A percentile compares a stretch with the other conserved stretches of the same genome.
phyloP scores from a whole-genome alignment of 1,140 invertebrate species.

The Radopholus similis region DNA sequence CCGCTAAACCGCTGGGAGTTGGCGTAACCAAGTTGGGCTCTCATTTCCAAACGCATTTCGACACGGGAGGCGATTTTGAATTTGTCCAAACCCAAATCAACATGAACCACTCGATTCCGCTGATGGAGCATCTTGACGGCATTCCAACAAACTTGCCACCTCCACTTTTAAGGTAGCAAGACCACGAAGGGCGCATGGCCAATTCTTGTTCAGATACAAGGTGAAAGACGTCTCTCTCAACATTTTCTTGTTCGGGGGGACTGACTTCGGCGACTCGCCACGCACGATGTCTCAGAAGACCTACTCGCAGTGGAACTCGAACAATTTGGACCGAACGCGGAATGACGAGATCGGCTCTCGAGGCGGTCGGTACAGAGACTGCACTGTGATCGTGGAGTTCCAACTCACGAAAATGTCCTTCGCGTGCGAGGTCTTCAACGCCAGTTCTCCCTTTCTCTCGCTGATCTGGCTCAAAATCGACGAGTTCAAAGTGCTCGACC shows the following conservation, averaged over 20 bases:
- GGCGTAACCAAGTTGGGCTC: neutral
- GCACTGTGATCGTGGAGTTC: slow-evolving; percentile 27
- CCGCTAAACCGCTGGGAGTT: neutral
- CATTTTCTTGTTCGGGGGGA: slow-evolving; percentile 42
- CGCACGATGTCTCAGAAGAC: slow-evolving; percentile 18
- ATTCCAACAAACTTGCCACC: neutral
- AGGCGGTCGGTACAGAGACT: slow-evolving; percentile 41
- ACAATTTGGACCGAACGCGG: neutral
- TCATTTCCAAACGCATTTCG: neutral
- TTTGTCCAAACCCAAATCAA: neutral
- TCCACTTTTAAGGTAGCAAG: slow-evolving; percentile 1
- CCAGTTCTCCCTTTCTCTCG: slow-evolving; percentile 28
- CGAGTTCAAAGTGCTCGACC: slow-evolving; percentile 47
- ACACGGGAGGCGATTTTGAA: slow-evolving; percentile 13
- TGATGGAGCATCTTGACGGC: neutral
- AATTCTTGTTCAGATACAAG: slow-evolving; percentile 8
- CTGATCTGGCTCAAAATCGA: slow-evolving; percentile 28
- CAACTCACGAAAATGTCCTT: slow-evolving; percentile 31
- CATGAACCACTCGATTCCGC: neutral
- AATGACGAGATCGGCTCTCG: slow-evolving; percentile 23
- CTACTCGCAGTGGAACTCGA: slow-evolving; percentile 41
- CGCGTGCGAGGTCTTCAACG: slow-evolving; percentile 28
- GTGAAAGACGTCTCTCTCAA: slow-evolving; percentile 33
- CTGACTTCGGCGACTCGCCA: slow-evolving; percentile 43
- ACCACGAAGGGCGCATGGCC: too few relatives aligned